Evolutionary conservation across 2,797 vertebrate species (phyloP).

Genomic region (Protosalanx chinensis): DNA sequence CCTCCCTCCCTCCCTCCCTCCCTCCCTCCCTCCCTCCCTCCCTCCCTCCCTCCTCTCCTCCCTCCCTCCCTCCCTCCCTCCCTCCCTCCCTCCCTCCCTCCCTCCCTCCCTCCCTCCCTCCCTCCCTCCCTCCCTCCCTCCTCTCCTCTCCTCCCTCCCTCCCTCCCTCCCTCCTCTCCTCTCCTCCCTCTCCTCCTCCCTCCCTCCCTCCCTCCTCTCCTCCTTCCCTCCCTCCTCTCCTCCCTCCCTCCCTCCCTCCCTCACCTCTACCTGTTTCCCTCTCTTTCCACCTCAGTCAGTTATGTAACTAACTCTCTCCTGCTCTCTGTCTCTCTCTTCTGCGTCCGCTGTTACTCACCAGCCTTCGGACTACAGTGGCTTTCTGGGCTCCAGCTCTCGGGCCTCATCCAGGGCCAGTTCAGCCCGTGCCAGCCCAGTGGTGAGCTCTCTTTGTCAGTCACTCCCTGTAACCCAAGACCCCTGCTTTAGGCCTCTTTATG

Average conservation of each 20-base stretch:
- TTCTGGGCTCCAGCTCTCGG: constrained; percentile 84
- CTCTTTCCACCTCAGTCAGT: neutral
- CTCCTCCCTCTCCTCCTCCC: neutral
- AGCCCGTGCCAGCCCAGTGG: constrained; percentile 94
- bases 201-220: neutral
- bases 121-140: neutral
- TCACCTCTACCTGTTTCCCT: neutral
- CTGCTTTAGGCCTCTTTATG: neutral
- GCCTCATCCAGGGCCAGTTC: constrained; percentile 92
- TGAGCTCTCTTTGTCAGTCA: constrained; percentile 70
- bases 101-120: neutral
- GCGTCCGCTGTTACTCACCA: constrained; percentile 62
- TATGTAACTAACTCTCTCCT: constrained; percentile 1
- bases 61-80: neutral
- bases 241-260: neutral
- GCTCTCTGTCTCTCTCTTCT: constrained; percentile 26
- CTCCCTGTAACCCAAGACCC: constrained; percentile 10
- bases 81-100: neutral
- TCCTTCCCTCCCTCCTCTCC: neutral
- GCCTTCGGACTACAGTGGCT: constrained; percentile 85
- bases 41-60: neutral
- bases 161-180: neutral
- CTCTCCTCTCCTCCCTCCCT: too few species aligned
- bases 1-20: neutral
- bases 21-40: neutral